These are phyloP conservation scores for Ptilonorhynchus violaceus DNA, from an alignment of 2,113 vertebrate genomes.

Conservation along the genomic window DNA sequence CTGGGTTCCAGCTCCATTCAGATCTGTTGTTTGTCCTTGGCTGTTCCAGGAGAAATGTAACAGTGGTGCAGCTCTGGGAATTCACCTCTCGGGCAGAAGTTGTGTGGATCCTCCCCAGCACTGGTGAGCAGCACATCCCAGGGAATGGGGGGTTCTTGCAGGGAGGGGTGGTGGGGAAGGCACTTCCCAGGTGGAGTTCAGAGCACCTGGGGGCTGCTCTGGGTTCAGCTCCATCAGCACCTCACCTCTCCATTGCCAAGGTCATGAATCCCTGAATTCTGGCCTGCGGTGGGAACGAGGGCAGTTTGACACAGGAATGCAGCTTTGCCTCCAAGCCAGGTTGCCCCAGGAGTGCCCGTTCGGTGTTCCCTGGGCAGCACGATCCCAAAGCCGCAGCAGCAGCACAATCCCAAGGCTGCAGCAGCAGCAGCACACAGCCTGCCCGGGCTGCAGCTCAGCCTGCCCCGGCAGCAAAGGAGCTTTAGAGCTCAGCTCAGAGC, in stretches of 20 bases:
- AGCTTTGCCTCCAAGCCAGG: background rate
- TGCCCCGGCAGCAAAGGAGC: background rate
- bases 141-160: background rate
- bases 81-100: background rate
- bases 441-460: background rate
- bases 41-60: slow-evolving; percentile 14
- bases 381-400: background rate
- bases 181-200: background rate
- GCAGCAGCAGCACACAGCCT: background rate
- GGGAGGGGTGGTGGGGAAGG: background rate
- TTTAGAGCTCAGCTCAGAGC: background rate
- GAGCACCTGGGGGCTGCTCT: background rate
- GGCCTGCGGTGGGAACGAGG: background rate
- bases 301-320: background rate
- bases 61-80: background rate
- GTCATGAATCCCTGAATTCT: background rate
- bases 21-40: slow-evolving; percentile 54
- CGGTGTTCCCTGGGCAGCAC: background rate
- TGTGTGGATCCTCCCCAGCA: background rate
- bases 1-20: slow-evolving; percentile 58
- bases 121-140: slow-evolving; percentile 9
- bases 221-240: background rate
- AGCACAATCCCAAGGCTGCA: background rate
- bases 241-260: background rate
- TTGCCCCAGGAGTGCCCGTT: background rate